Conservation (phyloP, 2,797 vertebrate genomes). For the Pipistrellus pygmaeus region DNA sequence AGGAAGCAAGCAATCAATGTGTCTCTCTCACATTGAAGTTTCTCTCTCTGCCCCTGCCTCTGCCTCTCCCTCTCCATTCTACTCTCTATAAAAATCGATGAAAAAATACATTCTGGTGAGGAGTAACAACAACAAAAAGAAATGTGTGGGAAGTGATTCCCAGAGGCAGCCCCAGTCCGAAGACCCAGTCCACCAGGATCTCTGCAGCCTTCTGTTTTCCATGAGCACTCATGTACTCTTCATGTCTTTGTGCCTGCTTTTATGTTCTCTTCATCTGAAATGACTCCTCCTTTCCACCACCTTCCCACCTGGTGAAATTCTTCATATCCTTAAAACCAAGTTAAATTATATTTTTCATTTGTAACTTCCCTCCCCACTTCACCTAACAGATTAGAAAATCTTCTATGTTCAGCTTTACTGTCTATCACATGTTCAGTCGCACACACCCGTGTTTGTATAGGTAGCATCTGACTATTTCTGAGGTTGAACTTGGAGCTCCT, state of each 20-base stretch:
- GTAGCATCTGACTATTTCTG: background rate
- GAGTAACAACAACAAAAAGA: background rate
- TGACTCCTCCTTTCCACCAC: background rate
- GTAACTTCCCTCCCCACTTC: background rate
- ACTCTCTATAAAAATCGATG: too few species aligned
- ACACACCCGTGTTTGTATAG: background rate
- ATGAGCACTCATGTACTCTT: background rate
- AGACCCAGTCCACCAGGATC: background rate
- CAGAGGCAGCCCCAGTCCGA: background rate
- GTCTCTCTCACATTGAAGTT: too few species aligned
- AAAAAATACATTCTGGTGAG: too few species aligned
- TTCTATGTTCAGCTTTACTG: background rate
- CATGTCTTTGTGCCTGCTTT: background rate
- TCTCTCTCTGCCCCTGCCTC: too few species aligned
- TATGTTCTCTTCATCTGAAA: background rate
- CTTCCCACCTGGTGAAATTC: conserved; percentile 6
- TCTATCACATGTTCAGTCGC: rapidly evolving
- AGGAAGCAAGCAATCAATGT: too few species aligned
- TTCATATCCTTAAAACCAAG: background rate
- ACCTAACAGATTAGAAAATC: background rate
- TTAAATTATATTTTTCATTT: background rate
- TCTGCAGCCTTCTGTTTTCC: background rate
- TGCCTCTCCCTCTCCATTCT: too few species aligned
- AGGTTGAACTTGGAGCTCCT: background rate
- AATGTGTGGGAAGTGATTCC: background rate